Evolutionary conservation across 2,797 vertebrate species (phyloP).

Genomic region (Rachycentron canadum): DNA sequence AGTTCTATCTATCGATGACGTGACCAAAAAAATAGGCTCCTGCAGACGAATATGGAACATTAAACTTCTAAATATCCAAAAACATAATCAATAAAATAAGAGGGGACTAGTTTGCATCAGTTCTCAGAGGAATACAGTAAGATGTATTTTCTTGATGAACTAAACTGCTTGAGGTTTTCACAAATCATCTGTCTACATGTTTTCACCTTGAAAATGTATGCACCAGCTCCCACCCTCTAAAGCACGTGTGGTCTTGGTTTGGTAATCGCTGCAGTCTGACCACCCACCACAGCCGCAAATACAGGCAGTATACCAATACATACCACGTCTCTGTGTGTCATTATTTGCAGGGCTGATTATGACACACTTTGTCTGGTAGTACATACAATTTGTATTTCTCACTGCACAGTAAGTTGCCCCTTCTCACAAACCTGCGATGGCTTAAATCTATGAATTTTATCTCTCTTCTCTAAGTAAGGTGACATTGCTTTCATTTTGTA

Average conservation of each 20-base stretch:
- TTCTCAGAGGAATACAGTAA: conserved; percentile 10
- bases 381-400: conserved; percentile 34
- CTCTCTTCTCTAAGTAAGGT: neutral
- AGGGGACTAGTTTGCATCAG: conserved; percentile 10
- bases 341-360: conserved; percentile 40
- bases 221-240: conserved; percentile 17
- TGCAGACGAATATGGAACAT: conserved; percentile 21
- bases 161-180: conserved; percentile 46
- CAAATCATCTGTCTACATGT: conserved; percentile 34
- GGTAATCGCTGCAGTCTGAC: conserved; percentile 44
- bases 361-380: conserved; percentile 21
- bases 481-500: conserved; percentile 21
- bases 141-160: conserved; percentile 30
- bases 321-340: neutral
- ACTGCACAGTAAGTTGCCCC: conserved; percentile 20
- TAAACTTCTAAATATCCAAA: conserved; percentile 19
- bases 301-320: conserved; percentile 39
- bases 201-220: conserved; percentile 43
- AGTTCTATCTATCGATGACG: conserved; percentile 51
- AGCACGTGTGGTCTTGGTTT: conserved; percentile 30
- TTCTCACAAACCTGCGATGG: neutral
- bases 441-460: conserved; percentile 20
- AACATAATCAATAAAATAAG: neutral
- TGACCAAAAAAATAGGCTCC: conserved; percentile 33
- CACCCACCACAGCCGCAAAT: conserved; percentile 35